Percentiles rank a stretch among this genome's conserved stretches.
These are phyloP conservation scores for Synchiropus splendidus DNA, from an alignment of 2,113 vertebrate species.

Conservation along the genomic window DNA sequence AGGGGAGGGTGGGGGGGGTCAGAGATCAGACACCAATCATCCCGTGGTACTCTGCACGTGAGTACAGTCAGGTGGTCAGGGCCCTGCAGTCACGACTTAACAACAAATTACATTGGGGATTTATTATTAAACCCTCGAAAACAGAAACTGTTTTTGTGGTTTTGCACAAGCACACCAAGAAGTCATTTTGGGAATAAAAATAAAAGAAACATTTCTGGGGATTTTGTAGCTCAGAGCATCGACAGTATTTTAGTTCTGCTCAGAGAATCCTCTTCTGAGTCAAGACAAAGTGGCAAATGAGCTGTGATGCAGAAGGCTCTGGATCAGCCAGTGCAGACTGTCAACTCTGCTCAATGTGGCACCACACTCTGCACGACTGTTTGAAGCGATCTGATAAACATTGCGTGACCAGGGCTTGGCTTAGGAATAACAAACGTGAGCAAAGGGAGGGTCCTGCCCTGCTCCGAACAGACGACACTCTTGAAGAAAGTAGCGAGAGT, in stretches of 20 bases:
- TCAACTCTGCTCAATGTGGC: constrained; percentile 16
- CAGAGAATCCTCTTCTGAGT: constrained; percentile 8
- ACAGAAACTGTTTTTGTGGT: too few species aligned
- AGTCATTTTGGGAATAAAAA: too few species aligned
- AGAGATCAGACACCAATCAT: constrained; percentile 53
- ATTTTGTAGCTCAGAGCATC: too few species aligned
- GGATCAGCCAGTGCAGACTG: not conserved
- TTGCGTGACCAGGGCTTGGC: constrained; percentile 41
- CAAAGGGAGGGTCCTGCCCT: constrained; percentile 26
- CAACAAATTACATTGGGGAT: constrained; percentile 12
- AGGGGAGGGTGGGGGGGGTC: constrained; percentile 19
- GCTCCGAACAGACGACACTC: constrained; percentile 22
- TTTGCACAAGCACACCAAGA: too few species aligned
- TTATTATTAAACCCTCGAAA: not conserved
- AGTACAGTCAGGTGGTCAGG: constrained; percentile 47
- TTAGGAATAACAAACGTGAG: constrained; percentile 50
- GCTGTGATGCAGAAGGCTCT: constrained; percentile 15
- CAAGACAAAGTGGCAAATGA: constrained; percentile 28
- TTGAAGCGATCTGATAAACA: constrained; percentile 52
- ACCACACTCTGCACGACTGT: constrained; percentile 33
- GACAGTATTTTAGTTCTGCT: not conserved
- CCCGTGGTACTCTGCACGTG: constrained; percentile 45
- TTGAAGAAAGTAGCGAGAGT: constrained; percentile 20
- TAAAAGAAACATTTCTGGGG: too few species aligned
- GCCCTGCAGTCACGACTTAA: constrained; percentile 18